Evolutionary conservation across 2,113 vertebrate genomes (phyloP).

Genomic region (Myotis davidii): DNA sequence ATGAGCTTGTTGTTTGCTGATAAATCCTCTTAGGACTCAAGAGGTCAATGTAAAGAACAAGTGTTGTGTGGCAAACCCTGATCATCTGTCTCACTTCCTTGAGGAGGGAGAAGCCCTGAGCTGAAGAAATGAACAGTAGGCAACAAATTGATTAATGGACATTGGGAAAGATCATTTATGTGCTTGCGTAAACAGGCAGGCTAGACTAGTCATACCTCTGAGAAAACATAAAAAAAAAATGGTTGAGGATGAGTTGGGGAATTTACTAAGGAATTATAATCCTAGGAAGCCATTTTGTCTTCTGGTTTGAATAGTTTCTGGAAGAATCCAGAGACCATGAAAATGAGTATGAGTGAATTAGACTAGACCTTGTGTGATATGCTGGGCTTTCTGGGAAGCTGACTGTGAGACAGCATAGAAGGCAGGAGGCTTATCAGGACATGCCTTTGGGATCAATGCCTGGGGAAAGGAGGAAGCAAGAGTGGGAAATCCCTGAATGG

Average conservation of each 20-base stretch:
- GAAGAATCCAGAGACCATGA: neutral
- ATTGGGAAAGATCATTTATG: constrained; percentile 51
- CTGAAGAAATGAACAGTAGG: constrained; percentile 27
- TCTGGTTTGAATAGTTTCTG: neutral
- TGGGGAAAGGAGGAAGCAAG: neutral
- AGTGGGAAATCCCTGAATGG: neutral
- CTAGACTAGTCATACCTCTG: constrained; percentile 38
- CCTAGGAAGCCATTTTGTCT: constrained; percentile 41
- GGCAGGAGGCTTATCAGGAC: neutral
- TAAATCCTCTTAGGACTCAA: constrained; percentile 53
- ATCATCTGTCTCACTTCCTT: constrained; percentile 70
- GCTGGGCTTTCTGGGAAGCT: constrained; percentile 11
- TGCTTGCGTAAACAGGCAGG: constrained; percentile 57
- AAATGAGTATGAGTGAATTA: neutral
- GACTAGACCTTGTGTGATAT: neutral
- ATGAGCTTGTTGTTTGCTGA: constrained; percentile 66
- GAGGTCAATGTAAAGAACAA: constrained; percentile 65
- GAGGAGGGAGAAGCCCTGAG: constrained; percentile 57
- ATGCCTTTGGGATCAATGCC: neutral
- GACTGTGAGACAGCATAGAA: neutral
- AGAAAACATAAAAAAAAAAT: constrained; percentile 55
- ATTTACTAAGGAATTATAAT: neutral
- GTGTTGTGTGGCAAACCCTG: constrained; percentile 44
- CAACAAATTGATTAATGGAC: constrained; percentile 66
- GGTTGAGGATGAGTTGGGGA: constrained; percentile 27